Conservation (phyloP, 2,113 vertebrate species). For the Coryphaenoides rupestris region DNA sequence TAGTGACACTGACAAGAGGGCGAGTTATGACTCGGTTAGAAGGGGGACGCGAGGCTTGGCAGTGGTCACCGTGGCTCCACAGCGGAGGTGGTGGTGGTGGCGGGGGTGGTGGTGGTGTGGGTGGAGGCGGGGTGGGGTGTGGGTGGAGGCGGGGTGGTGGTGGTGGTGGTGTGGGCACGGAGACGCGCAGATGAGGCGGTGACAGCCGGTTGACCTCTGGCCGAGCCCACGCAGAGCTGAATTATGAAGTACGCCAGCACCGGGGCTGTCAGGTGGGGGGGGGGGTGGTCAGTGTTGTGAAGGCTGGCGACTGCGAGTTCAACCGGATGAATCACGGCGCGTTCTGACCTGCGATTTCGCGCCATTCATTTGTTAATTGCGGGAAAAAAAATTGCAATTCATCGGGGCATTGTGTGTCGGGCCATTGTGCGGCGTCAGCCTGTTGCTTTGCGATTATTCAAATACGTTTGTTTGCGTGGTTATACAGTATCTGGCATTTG, state of each 20-base stretch:
- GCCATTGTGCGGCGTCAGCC: too few relatives aligned
- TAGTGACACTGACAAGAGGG: constrained; percentile 14
- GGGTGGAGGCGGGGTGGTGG: too few relatives aligned
- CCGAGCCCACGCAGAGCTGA: constrained; percentile 59
- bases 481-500: too few relatives aligned
- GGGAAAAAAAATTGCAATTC: too few relatives aligned
- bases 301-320: constrained; percentile 42
- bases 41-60: constrained; percentile 42
- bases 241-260: constrained; percentile 59
- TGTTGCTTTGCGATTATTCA: too few relatives aligned
- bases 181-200: constrained; percentile 43
- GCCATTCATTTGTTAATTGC: too few relatives aligned
- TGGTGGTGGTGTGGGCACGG: constrained; percentile 54
- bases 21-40: constrained; percentile 41
- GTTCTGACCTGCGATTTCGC: too few relatives aligned
- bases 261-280: constrained; percentile 56
- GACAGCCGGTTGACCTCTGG: constrained; percentile 61
- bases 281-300: constrained; percentile 54
- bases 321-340: constrained; percentile 12
- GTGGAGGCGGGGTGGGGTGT: too few relatives aligned
- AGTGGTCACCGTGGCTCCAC: constrained; percentile 40
- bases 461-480: too few relatives aligned
- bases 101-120: too few relatives aligned
- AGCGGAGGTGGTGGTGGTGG: too few relatives aligned
- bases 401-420: too few relatives aligned